Evolutionary conservation across 2,888 invertebrate species (phyloP).

Genomic region (Cenopis cana): DNA sequence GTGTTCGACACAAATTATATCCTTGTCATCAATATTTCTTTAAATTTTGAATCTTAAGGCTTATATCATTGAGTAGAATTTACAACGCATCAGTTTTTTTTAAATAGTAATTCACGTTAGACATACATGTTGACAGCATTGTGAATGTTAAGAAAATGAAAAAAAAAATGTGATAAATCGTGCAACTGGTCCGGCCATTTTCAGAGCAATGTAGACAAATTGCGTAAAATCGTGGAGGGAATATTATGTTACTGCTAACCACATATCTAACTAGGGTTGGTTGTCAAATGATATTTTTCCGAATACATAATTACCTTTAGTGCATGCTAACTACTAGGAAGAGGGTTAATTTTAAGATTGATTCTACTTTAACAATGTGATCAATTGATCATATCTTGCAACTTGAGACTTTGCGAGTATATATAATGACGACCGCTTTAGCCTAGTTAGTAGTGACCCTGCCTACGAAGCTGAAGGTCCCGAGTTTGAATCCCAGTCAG

Average conservation of each 20-base stretch:
- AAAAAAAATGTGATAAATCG: conserved; percentile 30
- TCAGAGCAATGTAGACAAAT: conserved; percentile 19
- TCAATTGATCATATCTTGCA: no score
- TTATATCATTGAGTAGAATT: background rate
- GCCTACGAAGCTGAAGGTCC: no score
- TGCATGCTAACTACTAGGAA: no score
- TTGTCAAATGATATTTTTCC: background rate
- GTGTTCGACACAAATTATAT: background rate
- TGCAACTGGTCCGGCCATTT: conserved; percentile 17
- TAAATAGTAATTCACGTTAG: background rate
- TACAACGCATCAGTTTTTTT: conserved; percentile 4
- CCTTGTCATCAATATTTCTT: background rate
- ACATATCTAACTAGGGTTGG: background rate
- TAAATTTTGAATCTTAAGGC: background rate
- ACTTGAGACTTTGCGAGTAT: no score
- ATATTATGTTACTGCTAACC: conserved; percentile 22
- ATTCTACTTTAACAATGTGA: no score
- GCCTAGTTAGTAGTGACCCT: no score
- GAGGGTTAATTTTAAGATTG: no score
- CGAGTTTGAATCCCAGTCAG: no score
- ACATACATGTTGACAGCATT: conserved; percentile 34
- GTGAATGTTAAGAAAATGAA: conserved; percentile 4
- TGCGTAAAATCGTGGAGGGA: conserved; percentile 17
- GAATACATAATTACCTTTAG: no score
- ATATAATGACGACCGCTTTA: no score